Conservation (phyloP, 2,113 vertebrate genomes). For the Origma solitaria region DNA sequence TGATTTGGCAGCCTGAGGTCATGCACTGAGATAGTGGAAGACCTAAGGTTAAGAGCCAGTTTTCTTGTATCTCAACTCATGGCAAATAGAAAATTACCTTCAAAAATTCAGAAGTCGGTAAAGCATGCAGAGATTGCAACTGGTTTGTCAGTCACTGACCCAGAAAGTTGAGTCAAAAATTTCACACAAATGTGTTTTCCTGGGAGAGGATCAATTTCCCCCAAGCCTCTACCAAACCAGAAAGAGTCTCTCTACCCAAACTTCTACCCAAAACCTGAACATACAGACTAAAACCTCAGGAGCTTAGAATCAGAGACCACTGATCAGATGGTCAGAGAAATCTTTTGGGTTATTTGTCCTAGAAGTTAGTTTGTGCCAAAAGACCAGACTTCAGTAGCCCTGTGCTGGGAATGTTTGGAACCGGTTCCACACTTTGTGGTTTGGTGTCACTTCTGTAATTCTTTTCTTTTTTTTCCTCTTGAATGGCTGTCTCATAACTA, state of each 20-base stretch:
- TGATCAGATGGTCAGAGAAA: neutral
- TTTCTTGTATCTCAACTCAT: neutral
- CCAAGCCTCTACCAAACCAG: neutral
- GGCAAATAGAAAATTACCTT: neutral
- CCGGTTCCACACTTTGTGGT: neutral
- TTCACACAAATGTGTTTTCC: neutral
- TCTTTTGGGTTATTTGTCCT: neutral
- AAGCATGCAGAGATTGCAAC: neutral
- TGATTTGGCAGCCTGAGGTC: neutral
- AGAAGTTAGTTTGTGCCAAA: neutral
- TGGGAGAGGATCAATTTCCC: neutral
- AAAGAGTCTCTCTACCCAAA: neutral
- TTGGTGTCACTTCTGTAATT: conserved; percentile 5
- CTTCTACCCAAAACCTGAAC: neutral
- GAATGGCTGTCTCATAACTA: neutral
- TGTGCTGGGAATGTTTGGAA: neutral
- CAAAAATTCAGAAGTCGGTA: neutral
- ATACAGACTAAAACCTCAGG: neutral
- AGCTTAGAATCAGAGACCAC: neutral
- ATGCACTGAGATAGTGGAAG: neutral
- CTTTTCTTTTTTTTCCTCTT: neutral
- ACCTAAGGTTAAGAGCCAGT: neutral
- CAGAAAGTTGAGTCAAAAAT: neutral
- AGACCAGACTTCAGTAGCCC: neutral
- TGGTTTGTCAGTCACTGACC: neutral